A percentile compares a stretch with the other conserved stretches of the same genome.
Evolutionary conservation across 1,140 invertebrate genomes (phyloP).

Genomic region (Hyles euphorbiae): DNA sequence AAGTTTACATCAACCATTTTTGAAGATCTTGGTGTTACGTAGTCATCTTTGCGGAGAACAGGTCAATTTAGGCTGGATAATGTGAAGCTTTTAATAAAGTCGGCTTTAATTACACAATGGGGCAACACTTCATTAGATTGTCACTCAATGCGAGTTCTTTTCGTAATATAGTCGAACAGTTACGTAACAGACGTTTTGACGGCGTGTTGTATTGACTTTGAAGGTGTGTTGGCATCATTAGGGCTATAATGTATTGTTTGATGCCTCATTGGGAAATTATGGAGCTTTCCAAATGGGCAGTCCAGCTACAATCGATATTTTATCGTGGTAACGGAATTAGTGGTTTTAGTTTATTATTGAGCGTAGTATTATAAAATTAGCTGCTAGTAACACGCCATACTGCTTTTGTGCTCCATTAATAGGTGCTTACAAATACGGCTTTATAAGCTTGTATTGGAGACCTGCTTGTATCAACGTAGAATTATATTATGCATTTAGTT

Average conservation of each 20-base stretch:
- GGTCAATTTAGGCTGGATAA: not conserved
- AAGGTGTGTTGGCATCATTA: conserved; percentile 13
- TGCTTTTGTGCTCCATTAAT: too few relatives aligned
- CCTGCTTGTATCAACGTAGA: too few relatives aligned
- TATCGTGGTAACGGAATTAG: too few relatives aligned
- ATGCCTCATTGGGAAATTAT: conserved; percentile 6
- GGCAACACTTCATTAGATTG: conserved; percentile 66
- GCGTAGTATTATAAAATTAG: too few relatives aligned
- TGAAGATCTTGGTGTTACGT: not conserved
- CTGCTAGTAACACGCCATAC: too few relatives aligned
- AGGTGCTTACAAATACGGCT: too few relatives aligned
- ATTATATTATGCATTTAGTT: too few relatives aligned
- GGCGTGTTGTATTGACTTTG: conserved; percentile 19
- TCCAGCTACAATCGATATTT: too few relatives aligned
- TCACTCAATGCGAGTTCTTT: conserved; percentile 46
- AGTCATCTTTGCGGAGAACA: not conserved
- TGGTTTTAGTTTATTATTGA: too few relatives aligned
- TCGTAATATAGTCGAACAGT: conserved; percentile 25
- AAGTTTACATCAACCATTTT: conserved; percentile 15
- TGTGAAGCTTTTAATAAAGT: conserved; percentile 47
- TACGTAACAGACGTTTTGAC: conserved; percentile 25
- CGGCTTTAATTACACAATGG: conserved; percentile 56
- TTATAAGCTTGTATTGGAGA: too few relatives aligned
- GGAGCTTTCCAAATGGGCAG: too few relatives aligned
- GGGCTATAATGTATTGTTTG: conserved; percentile 12